Percentiles rank a stretch among this genome's conserved stretches.
phyloP scores from a whole-genome alignment of 2,888 invertebrate genomes.

The Rhingia campestris region DNA sequence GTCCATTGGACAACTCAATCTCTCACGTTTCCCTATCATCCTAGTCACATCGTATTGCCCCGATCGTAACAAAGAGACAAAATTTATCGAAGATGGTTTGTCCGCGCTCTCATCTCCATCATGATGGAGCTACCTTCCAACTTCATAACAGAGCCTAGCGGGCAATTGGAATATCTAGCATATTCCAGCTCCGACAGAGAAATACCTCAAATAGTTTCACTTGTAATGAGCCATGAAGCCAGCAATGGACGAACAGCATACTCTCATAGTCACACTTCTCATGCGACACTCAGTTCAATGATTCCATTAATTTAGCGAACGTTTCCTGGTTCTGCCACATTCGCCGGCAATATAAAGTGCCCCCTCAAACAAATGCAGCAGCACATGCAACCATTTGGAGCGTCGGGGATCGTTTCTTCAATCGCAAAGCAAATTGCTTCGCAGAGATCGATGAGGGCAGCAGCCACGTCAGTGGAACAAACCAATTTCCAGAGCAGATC shows the following conservation, averaged over 20 bases:
- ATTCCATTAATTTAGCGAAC: conserved; percentile 65
- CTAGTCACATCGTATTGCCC: neutral
- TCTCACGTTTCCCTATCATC: neutral
- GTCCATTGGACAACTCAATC: neutral
- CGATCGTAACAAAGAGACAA: conserved; percentile 15
- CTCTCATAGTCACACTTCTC: conserved; percentile 51
- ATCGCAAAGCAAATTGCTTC: conserved; percentile 21
- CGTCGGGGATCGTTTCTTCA: conserved; percentile 16
- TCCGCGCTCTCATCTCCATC: conserved; percentile 18
- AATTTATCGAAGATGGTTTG: conserved; percentile 21
- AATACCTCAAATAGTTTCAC: conserved; percentile 59
- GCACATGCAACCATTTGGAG: conserved; percentile 41
- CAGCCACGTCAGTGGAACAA: conserved; percentile 11
- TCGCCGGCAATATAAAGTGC: conserved; percentile 18
- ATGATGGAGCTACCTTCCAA: neutral
- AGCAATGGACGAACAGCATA: neutral
- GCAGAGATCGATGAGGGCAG: conserved; percentile 15
- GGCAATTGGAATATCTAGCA: conserved; percentile 45
- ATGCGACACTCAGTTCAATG: conserved; percentile 68
- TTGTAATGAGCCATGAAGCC: conserved; percentile 61
- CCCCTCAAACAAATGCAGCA: no score
- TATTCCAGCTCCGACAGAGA: conserved; percentile 10
- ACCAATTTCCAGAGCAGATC: conserved; percentile 58
- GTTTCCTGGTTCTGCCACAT: conserved; percentile 60
- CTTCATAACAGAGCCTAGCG: neutral